phyloP scores from a whole-genome alignment of 2,888 invertebrate genomes.

The Antitype chi region DNA sequence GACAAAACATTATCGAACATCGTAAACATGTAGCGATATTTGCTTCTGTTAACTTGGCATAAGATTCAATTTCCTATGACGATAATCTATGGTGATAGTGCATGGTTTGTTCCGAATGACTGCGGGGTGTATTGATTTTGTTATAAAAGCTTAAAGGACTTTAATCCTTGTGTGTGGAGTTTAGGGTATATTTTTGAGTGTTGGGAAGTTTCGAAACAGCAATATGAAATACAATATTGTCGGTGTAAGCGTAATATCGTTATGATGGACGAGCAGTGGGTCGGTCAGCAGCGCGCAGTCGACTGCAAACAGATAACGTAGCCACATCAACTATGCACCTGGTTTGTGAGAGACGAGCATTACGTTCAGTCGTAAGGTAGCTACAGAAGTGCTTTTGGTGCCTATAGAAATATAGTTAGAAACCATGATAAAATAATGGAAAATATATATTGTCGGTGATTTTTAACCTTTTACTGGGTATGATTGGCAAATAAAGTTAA shows the following conservation, averaged over 20 bases:
- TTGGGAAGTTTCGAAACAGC: slow-evolving; percentile 61
- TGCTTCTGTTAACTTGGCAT: slow-evolving; percentile 42
- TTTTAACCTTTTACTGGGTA: not conserved
- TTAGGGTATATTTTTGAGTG: slow-evolving; percentile 63
- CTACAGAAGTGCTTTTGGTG: not conserved
- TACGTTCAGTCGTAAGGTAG: not conserved
- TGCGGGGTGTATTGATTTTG: slow-evolving; percentile 79
- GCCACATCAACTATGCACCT: slow-evolving; percentile 70
- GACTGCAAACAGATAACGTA: slow-evolving; percentile 87
- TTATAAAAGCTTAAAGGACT: slow-evolving; percentile 38
- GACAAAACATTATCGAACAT: slow-evolving; percentile 66
- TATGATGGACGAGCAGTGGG: slow-evolving; percentile 88
- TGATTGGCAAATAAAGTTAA: not conserved
- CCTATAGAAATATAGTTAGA: too few species aligned
- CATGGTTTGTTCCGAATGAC: slow-evolving; percentile 65
- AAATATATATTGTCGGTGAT: not conserved
- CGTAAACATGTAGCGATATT: slow-evolving; percentile 34
- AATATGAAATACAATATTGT: slow-evolving; percentile 88
- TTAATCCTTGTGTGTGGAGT: slow-evolving; percentile 14
- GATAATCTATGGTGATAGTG: slow-evolving; percentile 56
- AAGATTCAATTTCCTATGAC: slow-evolving; percentile 62
- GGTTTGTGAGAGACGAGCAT: slow-evolving; percentile 43
- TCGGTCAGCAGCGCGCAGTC: slow-evolving; percentile 88
- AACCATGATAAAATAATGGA: not conserved
- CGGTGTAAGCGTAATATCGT: slow-evolving; percentile 88